Percentiles rank a stretch among this genome's conserved stretches.
phyloP scores from a whole-genome alignment of 2,797 vertebrate genomes.

The Paedocypris micromegethes region DNA sequence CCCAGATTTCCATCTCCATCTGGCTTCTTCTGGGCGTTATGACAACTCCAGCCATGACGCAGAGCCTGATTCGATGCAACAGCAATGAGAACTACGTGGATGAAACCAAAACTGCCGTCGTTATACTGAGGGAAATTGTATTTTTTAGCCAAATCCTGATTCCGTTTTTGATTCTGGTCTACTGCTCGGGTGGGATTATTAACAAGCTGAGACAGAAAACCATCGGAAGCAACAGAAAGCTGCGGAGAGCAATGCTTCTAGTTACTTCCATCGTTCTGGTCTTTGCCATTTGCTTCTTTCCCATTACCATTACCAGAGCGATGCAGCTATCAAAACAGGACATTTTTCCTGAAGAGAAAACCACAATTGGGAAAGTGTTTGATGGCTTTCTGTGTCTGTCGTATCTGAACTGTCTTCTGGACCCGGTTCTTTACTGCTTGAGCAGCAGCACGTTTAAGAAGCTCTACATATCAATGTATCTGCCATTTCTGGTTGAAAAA shows the following conservation, averaged over 20 bases:
- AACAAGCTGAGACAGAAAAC: conserved; percentile 55
- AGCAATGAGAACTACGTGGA: background rate
- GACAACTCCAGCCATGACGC: conserved; percentile 60
- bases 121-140: conserved; percentile 49
- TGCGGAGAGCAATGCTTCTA: conserved; percentile 54
- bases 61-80: conserved; percentile 55
- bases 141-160: conserved; percentile 65
- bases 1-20: conserved; percentile 57
- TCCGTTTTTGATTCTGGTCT: conserved; percentile 64
- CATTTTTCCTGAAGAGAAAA: rapidly evolving
- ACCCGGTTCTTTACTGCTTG: conserved; percentile 71
- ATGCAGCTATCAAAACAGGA: conserved; percentile 47
- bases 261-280: conserved; percentile 56
- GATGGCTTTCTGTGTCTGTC: conserved; percentile 70
- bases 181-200: conserved; percentile 59
- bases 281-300: conserved; percentile 66
- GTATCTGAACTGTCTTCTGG: conserved; percentile 68
- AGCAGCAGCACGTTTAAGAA: conserved; percentile 70
- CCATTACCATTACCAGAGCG: conserved; percentile 56
- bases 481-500: conserved; percentile 53
- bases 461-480: conserved; percentile 60
- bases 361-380: conserved; percentile 46
- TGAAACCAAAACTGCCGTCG: background rate
- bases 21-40: conserved; percentile 61
- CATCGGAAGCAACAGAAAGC: conserved; percentile 56